Percentiles rank a stretch among this genome's conserved stretches.
phyloP scores from a whole-genome alignment of 2,888 invertebrate genomes.

The Orgyia antiqua region DNA sequence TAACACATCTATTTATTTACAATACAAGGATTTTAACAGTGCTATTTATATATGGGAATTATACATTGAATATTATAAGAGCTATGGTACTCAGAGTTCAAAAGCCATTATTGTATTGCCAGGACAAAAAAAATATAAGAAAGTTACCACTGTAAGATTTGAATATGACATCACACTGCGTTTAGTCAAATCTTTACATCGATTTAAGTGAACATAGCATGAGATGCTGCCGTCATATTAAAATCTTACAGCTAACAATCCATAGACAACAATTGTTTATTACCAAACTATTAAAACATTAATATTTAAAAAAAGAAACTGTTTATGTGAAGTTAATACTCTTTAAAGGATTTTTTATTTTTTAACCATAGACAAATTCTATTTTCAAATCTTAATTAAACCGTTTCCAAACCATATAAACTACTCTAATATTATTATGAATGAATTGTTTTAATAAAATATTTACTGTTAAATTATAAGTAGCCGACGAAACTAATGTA shows the following conservation, averaged over 20 bases:
- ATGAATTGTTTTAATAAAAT: slow-evolving; percentile 73
- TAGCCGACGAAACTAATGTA: slow-evolving; percentile 66
- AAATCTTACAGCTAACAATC: slow-evolving; percentile 43
- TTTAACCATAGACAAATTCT: slow-evolving; percentile 15
- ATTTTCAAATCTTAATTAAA: slow-evolving; percentile 44
- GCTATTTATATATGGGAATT: slow-evolving; percentile 53
- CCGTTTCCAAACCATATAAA: slow-evolving; percentile 58
- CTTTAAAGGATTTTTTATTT: too few species aligned
- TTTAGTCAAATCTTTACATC: slow-evolving; percentile 60
- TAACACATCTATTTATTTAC: slow-evolving; percentile 78
- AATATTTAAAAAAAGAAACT: too few species aligned
- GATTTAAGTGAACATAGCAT: slow-evolving; percentile 63
- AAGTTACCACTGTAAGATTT: slow-evolving; percentile 44
- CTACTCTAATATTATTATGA: slow-evolving; percentile 60
- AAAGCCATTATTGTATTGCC: slow-evolving; percentile 59
- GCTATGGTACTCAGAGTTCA: slow-evolving; percentile 52
- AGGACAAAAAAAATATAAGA: slow-evolving; percentile 46
- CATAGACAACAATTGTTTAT: too few species aligned
- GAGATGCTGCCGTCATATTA: slow-evolving; percentile 63
- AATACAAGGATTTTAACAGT: slow-evolving; percentile 72
- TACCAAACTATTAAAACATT: too few species aligned
- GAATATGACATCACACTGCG: slow-evolving; percentile 54
- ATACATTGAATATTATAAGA: slow-evolving; percentile 52
- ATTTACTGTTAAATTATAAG: slow-evolving; percentile 37
- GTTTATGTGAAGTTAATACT: too few species aligned